These are phyloP conservation scores for Heterocephalus glaber DNA, from an alignment of 2,113 vertebrate genomes.

Conservation along the genomic window DNA sequence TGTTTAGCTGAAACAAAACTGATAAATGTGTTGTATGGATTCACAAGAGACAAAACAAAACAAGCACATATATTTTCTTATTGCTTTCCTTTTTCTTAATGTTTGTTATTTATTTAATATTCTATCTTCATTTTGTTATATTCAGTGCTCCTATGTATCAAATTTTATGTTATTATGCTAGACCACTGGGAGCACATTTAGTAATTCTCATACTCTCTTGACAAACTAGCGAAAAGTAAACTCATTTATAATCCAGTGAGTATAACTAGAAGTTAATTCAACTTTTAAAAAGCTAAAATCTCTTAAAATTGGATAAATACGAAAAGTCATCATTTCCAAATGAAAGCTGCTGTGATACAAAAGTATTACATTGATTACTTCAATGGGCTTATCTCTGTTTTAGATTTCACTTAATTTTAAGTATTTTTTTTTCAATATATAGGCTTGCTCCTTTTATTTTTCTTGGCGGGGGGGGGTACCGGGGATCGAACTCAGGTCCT, in stretches of 20 bases:
- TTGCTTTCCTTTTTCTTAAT: neutral
- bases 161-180: neutral
- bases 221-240: conserved; percentile 30
- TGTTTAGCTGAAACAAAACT: neutral
- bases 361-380: conserved; percentile 49
- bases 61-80: neutral
- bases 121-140: neutral
- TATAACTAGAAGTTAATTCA: conserved; percentile 24
- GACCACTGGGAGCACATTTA: neutral
- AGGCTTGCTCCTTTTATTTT: too few species aligned
- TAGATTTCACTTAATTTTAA: conserved; percentile 10
- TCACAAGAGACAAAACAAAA: neutral
- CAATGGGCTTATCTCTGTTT: conserved; percentile 63
- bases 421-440: too few species aligned
- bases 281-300: conserved; percentile 62
- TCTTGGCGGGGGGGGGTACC: too few species aligned
- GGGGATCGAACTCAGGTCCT: too few species aligned
- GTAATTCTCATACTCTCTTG: conserved; percentile 1
- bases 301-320: conserved; percentile 64
- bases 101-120: neutral
- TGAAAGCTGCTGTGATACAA: conserved; percentile 24
- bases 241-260: neutral
- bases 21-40: neutral
- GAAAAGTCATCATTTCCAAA: conserved; percentile 73
- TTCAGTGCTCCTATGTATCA: neutral